A percentile compares a stretch with the other conserved stretches of the same genome.
Conservation (phyloP, 2,797 vertebrate genomes). For the Falco naumanni region DNA sequence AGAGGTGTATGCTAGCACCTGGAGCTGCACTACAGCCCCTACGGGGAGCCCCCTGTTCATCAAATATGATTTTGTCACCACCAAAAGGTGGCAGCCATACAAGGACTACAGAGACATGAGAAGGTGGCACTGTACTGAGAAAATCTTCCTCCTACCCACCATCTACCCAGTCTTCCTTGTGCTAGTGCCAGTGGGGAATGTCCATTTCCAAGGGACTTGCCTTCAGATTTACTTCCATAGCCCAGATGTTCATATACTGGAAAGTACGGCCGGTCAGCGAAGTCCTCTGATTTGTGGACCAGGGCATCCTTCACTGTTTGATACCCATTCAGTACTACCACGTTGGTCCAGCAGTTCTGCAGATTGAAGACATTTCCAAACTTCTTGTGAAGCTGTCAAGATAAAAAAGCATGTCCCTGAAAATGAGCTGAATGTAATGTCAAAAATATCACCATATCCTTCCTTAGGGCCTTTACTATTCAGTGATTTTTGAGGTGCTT, state of each 20-base stretch:
- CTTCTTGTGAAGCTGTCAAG: constrained; percentile 62
- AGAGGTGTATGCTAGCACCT: background rate
- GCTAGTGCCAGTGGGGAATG: background rate
- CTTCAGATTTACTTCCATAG: constrained; percentile 7
- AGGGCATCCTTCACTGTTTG: constrained; percentile 68
- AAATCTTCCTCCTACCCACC: background rate
- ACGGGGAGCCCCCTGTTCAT: background rate
- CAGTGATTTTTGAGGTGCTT: background rate
- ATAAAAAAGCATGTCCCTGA: background rate
- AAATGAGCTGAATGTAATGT: background rate
- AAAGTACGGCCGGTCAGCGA: constrained; percentile 51
- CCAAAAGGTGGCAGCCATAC: background rate
- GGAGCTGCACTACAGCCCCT: background rate
- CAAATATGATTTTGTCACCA: background rate
- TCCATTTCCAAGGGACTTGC: constrained; percentile 8
- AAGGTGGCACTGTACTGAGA: background rate
- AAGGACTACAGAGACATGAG: background rate
- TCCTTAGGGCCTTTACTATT: background rate
- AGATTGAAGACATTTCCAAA: constrained; percentile 73
- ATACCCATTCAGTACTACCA: constrained; percentile 73
- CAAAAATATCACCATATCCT: background rate
- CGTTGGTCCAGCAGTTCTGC: constrained; percentile 61
- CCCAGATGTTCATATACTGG: background rate
- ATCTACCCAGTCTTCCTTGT: background rate
- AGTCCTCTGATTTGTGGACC: constrained; percentile 61